Evolutionary conservation across 2,113 vertebrate species (phyloP), one percentile per base, ranked within the genome.

Genomic region (Malurus alboscapulatus): DNA sequence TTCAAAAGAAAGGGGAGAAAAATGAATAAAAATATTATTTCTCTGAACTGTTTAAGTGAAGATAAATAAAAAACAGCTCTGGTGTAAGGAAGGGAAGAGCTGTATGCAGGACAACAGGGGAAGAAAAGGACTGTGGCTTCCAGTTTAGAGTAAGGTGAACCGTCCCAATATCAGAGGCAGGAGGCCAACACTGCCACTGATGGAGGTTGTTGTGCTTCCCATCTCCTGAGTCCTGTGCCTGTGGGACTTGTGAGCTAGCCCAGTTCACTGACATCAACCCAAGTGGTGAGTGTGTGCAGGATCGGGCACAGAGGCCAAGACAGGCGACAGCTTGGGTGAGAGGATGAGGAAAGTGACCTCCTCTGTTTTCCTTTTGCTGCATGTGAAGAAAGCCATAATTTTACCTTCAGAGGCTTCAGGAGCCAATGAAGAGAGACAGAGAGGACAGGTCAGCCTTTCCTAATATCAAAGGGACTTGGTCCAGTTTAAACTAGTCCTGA

Each of bases 311-410:
- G 14, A 18, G 22, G 15, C 54, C 10, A 7, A 57, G 22, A 27
- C 1, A 0, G 1, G 16, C 26, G 10, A 32, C 30, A 71, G 30
- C 10, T 14, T 9, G 44, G 16, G 17, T 2, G 0, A 2, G 25
- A 75, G 5, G 27, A 63, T 4, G 2, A 9, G 7, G 25, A 21
- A n/a, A 67, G 25, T 0, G 4, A 47, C 3, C 10, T 36, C 47
- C 24, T 44, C 8, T 42, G 14, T 27, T 63, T 36, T n/a, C 54
- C 14, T 55, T 12, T 40, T 13, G 12, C 19, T 7, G 13, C 42
- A 5, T 1, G 21, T 45, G 50, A 34, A 51, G 50, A 34, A 51
- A 66, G 22, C 21, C 30, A 12, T 25, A 4, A 1, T 3, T 0
- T 0, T 6, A 12, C 9, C 34, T 29, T 3, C 48, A 34, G 36